phyloP scores from a whole-genome alignment of 1,140 invertebrate species.

The Manduca sexta region DNA sequence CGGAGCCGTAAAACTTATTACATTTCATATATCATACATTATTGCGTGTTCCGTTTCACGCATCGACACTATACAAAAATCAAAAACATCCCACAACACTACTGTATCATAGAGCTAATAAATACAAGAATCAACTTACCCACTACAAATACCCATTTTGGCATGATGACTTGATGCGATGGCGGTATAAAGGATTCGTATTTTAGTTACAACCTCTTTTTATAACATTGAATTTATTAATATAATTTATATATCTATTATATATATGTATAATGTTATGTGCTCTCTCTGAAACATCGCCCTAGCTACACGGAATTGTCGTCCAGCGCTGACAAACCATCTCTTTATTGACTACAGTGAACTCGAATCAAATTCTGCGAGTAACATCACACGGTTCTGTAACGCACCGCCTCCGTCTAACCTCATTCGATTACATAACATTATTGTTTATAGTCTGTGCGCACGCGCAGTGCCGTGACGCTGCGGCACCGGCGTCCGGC shows the following conservation, averaged over 20 bases:
- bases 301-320: neutral
- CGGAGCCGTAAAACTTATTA: slow-evolving; percentile 51
- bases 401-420: too few species aligned
- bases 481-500: slow-evolving; percentile 45
- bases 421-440: too few species aligned
- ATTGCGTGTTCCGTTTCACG: slow-evolving; percentile 37
- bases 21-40: slow-evolving; percentile 58
- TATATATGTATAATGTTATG: slow-evolving; percentile 36
- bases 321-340: neutral
- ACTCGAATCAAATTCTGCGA: too few species aligned
- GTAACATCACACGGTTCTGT: too few species aligned
- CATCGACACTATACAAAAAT: slow-evolving; percentile 68
- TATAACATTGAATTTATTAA: slow-evolving; percentile 59
- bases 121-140: slow-evolving; percentile 67
- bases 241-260: slow-evolving; percentile 58
- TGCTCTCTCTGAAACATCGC: slow-evolving; percentile 44
- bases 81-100: slow-evolving; percentile 69
- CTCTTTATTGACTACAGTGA: too few species aligned
- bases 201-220: slow-evolving; percentile 68
- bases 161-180: slow-evolving; percentile 33
- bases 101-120: slow-evolving; percentile 66
- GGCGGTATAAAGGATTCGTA: slow-evolving; percentile 43
- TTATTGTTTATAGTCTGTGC: neutral
- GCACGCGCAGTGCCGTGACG: too few species aligned
- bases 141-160: slow-evolving; percentile 54